Base-by-base conservation (phyloP, 2,888 invertebrate genomes). In the Zele albiditarsus region DNA sequence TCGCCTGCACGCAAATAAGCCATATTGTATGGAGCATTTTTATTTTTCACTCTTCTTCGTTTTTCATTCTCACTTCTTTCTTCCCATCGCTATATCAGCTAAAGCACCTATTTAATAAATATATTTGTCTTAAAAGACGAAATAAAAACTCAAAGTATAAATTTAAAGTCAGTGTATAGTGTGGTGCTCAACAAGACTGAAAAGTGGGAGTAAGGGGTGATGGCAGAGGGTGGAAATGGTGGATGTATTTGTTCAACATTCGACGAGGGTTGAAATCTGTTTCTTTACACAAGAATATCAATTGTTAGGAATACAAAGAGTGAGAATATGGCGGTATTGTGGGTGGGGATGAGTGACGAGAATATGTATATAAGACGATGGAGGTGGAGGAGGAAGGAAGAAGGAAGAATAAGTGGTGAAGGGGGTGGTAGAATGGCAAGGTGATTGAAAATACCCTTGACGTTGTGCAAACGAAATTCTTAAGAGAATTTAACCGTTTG, bases 401-500 rank as follows among this genome's bases (percentile, higher is more conserved):
- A 79, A 79, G 81, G 75, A 77, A 76, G 80, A 80, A 82, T 77
- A 76, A 78, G 77, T 16, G 25, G 58, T 63, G 78, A 38, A 46
- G 72, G 79, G 80, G 82, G 80, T 80, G 58, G 73, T 74, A 83
- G 81, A 78, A 81, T 74, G 68, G 77, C 80, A 79, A 82, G 80
- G 77, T 28, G 53, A 28, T 65, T 80, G 80, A 79, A 82, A 81
- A 82, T 82, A 80, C 46, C 46, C 75, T 65, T 84, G 87, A 87
- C 86, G n/a, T 53, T 86, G 84, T 84, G 84, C 86, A 87, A 89
- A 88, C 88, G 84, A 85, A 89, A 89, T 89, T 89, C 89, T 89
- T 89, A 88, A 89, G 89, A 89, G 89, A 89, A 89, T 89, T 89
- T 89, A 88, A 88, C 88, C 88, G 88, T 89, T 89, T 89, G 89